These are phyloP conservation scores for Paragorgia papillata DNA, from an alignment of 92 coral and sea anemone species.

Conservation along the genomic window DNA sequence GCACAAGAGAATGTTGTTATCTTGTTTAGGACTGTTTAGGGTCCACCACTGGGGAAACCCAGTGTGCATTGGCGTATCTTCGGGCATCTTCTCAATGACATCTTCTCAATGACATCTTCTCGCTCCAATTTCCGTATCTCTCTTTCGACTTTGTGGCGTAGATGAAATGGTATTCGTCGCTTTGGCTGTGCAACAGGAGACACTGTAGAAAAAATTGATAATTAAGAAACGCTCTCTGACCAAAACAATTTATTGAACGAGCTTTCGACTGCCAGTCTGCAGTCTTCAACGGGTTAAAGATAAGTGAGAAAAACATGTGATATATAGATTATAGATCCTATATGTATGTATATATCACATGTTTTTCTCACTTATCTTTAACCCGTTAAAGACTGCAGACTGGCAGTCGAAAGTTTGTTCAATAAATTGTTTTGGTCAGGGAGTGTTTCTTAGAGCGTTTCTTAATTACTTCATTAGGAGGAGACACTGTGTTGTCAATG, in stretches of 20 bases:
- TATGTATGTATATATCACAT: too few relatives aligned
- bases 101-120: conserved; percentile 51
- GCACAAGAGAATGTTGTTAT: conserved; percentile 55
- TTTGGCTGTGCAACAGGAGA: conserved; percentile 56
- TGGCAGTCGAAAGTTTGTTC: too few relatives aligned
- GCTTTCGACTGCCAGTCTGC: too few relatives aligned
- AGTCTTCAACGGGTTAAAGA: too few relatives aligned
- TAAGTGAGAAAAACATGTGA: too few relatives aligned
- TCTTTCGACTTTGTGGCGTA: conserved; percentile 52
- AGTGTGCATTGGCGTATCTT: conserved; percentile 64
- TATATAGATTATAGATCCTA: too few relatives aligned
- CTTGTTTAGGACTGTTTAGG: conserved; percentile 53
- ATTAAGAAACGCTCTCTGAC: conserved; percentile 53
- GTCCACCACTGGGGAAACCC: conserved; percentile 57
- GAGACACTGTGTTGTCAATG: conserved; percentile 58
- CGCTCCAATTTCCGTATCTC: conserved; percentile 51
- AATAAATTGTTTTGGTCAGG: too few relatives aligned
- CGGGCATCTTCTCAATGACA: conserved; percentile 55
- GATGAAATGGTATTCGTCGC: conserved; percentile 58
- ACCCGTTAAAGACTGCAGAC: too few relatives aligned
- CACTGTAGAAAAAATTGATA: conserved; percentile 56
- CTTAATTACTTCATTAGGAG: too few relatives aligned
- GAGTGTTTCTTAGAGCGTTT: too few relatives aligned
- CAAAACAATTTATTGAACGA: too few relatives aligned
- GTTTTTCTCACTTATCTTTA: too few relatives aligned